Evolutionary conservation across 2,888 invertebrate genomes (phyloP), one percentile per base, ranked within the genome.

Genomic region (Rhabditoides inermis): DNA sequence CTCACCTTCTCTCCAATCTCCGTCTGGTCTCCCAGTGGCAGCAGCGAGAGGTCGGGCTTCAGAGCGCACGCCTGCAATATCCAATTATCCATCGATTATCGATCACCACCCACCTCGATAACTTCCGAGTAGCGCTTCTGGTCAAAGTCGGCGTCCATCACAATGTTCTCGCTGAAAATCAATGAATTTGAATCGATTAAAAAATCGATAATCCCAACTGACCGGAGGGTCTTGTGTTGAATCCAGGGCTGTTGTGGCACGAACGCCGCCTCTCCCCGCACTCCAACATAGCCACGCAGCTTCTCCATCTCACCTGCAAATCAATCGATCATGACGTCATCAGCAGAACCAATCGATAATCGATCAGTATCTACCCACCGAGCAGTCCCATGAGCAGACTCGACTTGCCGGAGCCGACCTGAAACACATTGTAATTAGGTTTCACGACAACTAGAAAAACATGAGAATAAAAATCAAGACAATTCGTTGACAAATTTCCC

Each of bases 231-330:
- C n/a, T n/a, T n/a, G 80, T 95, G 95, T 79, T 94, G 94, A 56
- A 95, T 95, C 95, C 95, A 98, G 0, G 95, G 91, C 79, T 90
- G 90, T 75, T 92, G 91, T 0, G 91, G 84, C 1, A 91, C 90
- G 78, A 90, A 92, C 0, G 90, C 90, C 5, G 84, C 78, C 3
- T 79, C 75, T 23, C 84, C 84, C 20, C 65, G 45, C 12, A 70
- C 63, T n/a, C 68, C 68, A 25, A 74, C 62, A 32, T 64, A 62
- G 23, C 73, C 74, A 30, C 59, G 49, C 2, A 66, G 44, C 40
- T 67, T 64, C 25, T 69, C 69, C 73, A 73, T 90, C 82, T 92
- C 92, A 25, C 72, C 69, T 41, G 59, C 50, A 51, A 28, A 27
- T 15, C 18, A 46, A 20, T 6, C 12, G 36, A 28, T n/a, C 10